Conservation (phyloP, 2,797 vertebrate genomes). For the Gallinago stenura region DNA sequence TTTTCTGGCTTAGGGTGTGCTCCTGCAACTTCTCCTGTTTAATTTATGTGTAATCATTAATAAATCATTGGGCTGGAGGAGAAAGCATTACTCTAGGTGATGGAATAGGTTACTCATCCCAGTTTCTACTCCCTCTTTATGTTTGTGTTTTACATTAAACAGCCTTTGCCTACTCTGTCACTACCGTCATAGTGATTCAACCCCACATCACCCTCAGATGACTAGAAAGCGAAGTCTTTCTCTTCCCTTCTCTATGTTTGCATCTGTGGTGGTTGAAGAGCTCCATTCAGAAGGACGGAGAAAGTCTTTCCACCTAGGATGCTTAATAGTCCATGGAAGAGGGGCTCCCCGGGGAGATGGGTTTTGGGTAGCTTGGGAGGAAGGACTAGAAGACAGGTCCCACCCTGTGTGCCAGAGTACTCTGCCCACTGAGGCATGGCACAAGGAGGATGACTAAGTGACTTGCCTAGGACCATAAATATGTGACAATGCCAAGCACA, state of each 20-base stretch:
- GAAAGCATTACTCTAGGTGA: slow-evolving; percentile 29
- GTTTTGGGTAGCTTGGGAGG: neutral
- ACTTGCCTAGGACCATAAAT: neutral
- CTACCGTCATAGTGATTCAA: neutral
- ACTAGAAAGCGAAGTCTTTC: neutral
- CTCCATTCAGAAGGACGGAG: neutral
- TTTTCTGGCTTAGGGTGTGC: slow-evolving; percentile 24
- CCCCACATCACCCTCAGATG: neutral
- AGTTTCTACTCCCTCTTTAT: neutral
- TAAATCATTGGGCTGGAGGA: slow-evolving; percentile 43
- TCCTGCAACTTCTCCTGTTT: slow-evolving; percentile 41
- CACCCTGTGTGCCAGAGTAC: neutral
- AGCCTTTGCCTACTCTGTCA: slow-evolving; percentile 6
- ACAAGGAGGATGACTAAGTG: neutral
- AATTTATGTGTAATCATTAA: slow-evolving; percentile 51
- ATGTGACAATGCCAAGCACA: neutral
- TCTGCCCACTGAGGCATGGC: neutral
- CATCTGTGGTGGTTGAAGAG: neutral
- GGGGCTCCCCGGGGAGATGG: neutral
- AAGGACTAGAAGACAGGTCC: neutral
- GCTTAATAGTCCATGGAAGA: neutral
- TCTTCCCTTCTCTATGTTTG: neutral
- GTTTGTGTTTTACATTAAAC: slow-evolving; percentile 13
- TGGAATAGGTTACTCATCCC: slow-evolving; percentile 34
- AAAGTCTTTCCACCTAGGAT: neutral